Evolutionary conservation across 1,140 invertebrate genomes (phyloP).

Genomic region (Bombus superbus): DNA sequence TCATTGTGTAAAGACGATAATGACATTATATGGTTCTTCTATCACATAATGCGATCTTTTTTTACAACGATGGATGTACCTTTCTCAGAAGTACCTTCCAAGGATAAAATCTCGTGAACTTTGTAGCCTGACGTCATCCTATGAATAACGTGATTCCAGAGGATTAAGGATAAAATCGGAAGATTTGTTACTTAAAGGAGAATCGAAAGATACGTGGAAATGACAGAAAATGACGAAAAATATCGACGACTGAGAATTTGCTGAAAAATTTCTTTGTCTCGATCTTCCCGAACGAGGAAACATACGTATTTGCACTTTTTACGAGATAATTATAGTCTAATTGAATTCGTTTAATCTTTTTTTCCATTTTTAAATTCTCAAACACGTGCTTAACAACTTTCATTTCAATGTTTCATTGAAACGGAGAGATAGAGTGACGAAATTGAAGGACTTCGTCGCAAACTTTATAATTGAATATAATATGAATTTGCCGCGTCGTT

Average conservation of each 20-base stretch:
- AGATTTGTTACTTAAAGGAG: background rate
- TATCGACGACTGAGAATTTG: background rate
- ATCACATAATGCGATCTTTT: background rate
- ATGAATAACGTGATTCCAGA: background rate
- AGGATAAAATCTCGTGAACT: background rate
- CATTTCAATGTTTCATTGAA: background rate
- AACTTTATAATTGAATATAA: background rate
- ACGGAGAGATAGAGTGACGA: background rate
- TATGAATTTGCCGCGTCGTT: background rate
- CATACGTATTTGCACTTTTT: background rate
- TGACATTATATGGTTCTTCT: background rate
- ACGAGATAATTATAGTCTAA: background rate
- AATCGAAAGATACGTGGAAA: background rate
- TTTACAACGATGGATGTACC: background rate
- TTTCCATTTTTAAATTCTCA: background rate
- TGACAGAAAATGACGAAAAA: background rate
- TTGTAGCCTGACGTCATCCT: background rate
- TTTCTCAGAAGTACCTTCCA: background rate
- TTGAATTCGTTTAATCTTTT: background rate
- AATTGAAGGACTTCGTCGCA: background rate
- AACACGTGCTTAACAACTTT: background rate
- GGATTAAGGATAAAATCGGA: background rate
- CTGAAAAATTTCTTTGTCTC: background rate
- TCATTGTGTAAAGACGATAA: background rate
- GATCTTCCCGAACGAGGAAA: background rate